Conservation (phyloP, 1,140 invertebrate genomes). For the Drosophila subpulchrella region DNA sequence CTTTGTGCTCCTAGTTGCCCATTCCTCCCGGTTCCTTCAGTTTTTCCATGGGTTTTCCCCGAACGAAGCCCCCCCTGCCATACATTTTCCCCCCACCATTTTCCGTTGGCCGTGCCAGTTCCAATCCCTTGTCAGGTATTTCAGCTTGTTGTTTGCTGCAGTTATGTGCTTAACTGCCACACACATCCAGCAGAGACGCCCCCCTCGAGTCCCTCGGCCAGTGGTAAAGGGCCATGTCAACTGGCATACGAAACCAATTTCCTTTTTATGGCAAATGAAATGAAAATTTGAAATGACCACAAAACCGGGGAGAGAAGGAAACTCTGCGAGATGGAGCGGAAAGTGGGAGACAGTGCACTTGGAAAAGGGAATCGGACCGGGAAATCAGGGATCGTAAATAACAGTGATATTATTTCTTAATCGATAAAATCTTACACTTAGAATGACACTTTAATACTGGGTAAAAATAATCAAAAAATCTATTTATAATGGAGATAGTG, state of each 20-base stretch:
- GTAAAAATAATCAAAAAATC: no score
- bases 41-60: not conserved
- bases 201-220: slow-evolving; percentile 9
- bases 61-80: no score
- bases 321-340: slow-evolving; percentile 4
- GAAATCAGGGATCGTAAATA: no score
- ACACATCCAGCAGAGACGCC: slow-evolving; percentile 7
- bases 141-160: slow-evolving; percentile 44
- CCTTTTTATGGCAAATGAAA: slow-evolving; percentile 83
- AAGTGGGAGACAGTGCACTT: not conserved
- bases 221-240: slow-evolving; percentile 53
- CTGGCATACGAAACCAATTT: slow-evolving; percentile 80
- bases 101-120: slow-evolving; percentile 14
- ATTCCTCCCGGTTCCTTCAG: not conserved
- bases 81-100: not conserved
- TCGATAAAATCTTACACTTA: no score
- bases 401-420: no score
- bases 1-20: not conserved
- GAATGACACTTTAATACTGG: no score
- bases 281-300: slow-evolving; percentile 83
- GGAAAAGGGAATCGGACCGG: slow-evolving; percentile 2
- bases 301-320: slow-evolving; percentile 42
- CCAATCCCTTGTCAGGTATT: slow-evolving; percentile 43
- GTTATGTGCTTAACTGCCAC: slow-evolving; percentile 41
- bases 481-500: no score